Base-by-base conservation (phyloP, 2,797 vertebrate species). In the Phyllotis vaccarum region DNA sequence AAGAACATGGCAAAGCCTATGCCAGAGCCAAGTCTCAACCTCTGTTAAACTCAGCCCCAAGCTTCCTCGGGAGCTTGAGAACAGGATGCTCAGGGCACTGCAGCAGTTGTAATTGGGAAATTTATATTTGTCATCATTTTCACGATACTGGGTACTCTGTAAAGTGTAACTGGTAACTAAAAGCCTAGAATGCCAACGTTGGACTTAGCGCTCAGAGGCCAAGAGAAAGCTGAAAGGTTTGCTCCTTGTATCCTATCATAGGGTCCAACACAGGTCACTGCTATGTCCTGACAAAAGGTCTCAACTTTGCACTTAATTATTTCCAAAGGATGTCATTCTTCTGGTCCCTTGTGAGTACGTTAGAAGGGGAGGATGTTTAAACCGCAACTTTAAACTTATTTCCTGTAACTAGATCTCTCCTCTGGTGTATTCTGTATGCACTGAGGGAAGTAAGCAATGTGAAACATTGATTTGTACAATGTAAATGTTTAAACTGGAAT, bases 371-470 rank as follows among this genome's bases (percentile, higher is more conserved):
- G 70, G 75, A 24, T 5, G 16, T 90, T 87, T 74, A 90, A 62
- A 86, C 52, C 21, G 78, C 58, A 70, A 27, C 87, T 75, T 90
- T 64, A 60, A 89, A 90, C 34, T 89, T 43, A 49, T 43, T 92
- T 95, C 64, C 68, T 14, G n/a, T 56, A 83, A 93, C 60, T 86
- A 37, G 64, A 80, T 87, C 46, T 74, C 70, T 96, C 40, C 56
- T 56, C 58, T 6, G 14, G 43, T 43, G 31, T 6, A 34, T 86
- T 78, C 68, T 49, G n/a, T 64, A 14, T 91, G 31, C 27, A 3
- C 66, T 2, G 5, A 37, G 37, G 3, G 76, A 64, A 76, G 16
- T 49, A 21, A 74, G 21, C 22, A 60, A 58, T 24, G 21, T 8
- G 0, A 90, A 64, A 90, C 68, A 74, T 14, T 96, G 83, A 52